phyloP scores from a whole-genome alignment of 2,797 vertebrate species.

The Streptopelia turtur region DNA sequence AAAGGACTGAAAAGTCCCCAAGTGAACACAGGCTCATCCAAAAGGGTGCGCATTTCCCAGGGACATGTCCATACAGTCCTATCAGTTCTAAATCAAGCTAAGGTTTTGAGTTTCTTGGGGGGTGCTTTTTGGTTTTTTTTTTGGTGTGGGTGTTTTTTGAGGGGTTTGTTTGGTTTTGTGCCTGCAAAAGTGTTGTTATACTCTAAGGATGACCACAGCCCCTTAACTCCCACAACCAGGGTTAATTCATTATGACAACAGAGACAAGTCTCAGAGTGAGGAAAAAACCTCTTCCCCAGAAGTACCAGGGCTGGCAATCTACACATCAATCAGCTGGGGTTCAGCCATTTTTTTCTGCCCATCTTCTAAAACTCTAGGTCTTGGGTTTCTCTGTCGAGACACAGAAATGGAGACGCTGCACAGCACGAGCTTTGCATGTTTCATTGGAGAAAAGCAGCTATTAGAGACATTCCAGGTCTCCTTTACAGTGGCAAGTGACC shows the following conservation, averaged over 20 bases:
- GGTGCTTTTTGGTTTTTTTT: no score
- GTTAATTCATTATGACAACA: background rate
- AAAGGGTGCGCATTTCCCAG: background rate
- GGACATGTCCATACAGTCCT: background rate
- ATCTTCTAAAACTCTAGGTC: background rate
- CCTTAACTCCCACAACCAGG: background rate
- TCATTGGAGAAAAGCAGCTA: background rate
- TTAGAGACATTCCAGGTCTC: background rate
- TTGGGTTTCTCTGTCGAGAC: background rate
- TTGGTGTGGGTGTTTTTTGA: background rate
- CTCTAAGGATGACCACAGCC: accelerated
- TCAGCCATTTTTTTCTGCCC: background rate
- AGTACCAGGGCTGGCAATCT: background rate
- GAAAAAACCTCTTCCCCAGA: background rate
- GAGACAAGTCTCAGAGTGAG: background rate
- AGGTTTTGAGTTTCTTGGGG: background rate
- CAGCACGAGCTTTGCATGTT: background rate
- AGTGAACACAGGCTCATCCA: background rate
- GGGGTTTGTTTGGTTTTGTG: background rate
- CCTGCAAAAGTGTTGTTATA: background rate
- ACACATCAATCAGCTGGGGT: background rate
- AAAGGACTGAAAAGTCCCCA: background rate
- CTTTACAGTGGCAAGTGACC: background rate
- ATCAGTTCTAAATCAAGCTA: background rate
- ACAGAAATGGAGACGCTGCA: background rate